These are phyloP conservation scores for Eupithecia insigniata DNA, from an alignment of 2,888 invertebrate genomes.

Conservation along the genomic window DNA sequence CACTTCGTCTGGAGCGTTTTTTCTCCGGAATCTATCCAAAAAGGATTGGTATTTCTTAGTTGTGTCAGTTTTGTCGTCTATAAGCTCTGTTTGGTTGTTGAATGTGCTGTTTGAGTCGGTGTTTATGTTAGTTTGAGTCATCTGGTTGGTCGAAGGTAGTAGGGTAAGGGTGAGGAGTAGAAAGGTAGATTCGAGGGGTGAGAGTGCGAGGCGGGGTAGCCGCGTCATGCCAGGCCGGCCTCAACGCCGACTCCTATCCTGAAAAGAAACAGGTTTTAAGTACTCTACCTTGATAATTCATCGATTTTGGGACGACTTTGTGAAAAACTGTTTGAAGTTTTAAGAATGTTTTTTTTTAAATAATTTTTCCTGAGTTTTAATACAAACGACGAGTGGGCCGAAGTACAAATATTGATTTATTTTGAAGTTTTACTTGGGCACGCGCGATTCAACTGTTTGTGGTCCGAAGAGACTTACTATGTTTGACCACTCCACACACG, in stretches of 20 bases:
- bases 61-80: slow-evolving; percentile 36
- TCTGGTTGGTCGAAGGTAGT: slow-evolving; percentile 54
- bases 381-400: no score
- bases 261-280: slow-evolving; percentile 37
- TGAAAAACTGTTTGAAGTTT: not conserved
- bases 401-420: no score
- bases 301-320: not conserved
- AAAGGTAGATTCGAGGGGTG: slow-evolving; percentile 69
- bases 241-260: slow-evolving; percentile 64
- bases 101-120: slow-evolving; percentile 8
- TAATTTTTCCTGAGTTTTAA: no score
- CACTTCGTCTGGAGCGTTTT: slow-evolving; percentile 24
- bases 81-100: slow-evolving; percentile 1
- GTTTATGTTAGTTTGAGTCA: slow-evolving; percentile 7
- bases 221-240: slow-evolving; percentile 79
- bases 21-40: slow-evolving; percentile 67
- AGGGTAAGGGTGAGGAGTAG: slow-evolving; percentile 58
- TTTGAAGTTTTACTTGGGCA: no score
- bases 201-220: slow-evolving; percentile 60
- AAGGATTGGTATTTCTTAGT: slow-evolving; percentile 60
- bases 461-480: no score
- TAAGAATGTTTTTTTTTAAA: no score
- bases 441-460: no score
- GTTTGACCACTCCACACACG: no score
- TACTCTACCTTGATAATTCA: not conserved